A percentile compares a stretch with the other conserved stretches of the same genome.
Conservation (phyloP, 1,140 invertebrate genomes). For the Cyphomyrmex costatus region DNA sequence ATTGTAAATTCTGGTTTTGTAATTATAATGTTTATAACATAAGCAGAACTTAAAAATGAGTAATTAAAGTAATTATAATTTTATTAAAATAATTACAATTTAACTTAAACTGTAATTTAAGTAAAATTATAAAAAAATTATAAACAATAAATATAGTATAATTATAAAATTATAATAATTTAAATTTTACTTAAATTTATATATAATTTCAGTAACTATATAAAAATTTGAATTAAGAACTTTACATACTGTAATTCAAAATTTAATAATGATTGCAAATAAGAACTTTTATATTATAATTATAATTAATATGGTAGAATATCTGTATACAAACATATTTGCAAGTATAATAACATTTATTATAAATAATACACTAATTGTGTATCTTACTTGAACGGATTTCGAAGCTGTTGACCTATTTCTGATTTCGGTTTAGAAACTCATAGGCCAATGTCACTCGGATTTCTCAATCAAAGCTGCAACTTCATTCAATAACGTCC, state of each 20-base stretch:
- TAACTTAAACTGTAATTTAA: too few species aligned
- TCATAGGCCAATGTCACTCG: constrained; percentile 71
- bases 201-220: not conserved
- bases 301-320: not conserved
- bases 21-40: not conserved
- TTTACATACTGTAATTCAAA: not conserved
- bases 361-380: not conserved
- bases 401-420: constrained; percentile 47
- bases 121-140: not conserved
- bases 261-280: not conserved
- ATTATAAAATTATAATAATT: not conserved
- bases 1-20: not conserved
- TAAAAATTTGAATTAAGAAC: not conserved
- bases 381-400: not conserved
- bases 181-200: too few species aligned
- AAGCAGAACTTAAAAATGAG: too few species aligned
- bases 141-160: not conserved
- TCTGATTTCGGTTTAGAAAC: constrained; percentile 61
- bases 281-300: not conserved
- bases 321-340: not conserved
- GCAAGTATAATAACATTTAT: not conserved
- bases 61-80: too few species aligned
- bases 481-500: constrained; percentile 65
- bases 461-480: constrained; percentile 64
- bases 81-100: too few species aligned